phyloP scores from a whole-genome alignment of 2,888 invertebrate species.

The Oscheius sp. region DNA sequence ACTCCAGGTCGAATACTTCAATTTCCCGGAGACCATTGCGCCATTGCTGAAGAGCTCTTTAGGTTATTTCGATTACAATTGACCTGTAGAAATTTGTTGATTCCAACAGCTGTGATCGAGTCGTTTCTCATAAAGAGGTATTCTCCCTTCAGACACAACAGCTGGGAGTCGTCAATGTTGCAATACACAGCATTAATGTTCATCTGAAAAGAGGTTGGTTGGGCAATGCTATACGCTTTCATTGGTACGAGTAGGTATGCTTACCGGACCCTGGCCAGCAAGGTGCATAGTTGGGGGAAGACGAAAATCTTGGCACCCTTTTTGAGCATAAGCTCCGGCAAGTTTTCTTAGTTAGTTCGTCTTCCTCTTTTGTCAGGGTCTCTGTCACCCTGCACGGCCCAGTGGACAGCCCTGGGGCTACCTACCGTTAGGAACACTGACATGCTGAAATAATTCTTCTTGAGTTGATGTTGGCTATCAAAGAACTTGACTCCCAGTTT shows the following conservation, averaged over 20 bases:
- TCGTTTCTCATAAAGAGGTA: neutral
- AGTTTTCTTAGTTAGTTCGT: too few species aligned
- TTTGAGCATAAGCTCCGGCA: too few species aligned
- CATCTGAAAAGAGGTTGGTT: neutral
- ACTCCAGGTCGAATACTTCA: constrained; percentile 3
- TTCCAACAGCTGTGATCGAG: neutral
- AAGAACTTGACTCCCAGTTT: neutral
- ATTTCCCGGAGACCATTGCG: neutral
- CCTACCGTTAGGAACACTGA: neutral
- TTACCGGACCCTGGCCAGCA: too few species aligned
- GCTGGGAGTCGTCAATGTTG: neutral
- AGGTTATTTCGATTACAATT: neutral
- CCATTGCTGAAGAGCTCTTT: constrained; percentile 15
- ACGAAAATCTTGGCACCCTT: too few species aligned
- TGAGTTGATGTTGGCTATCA: neutral
- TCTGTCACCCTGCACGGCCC: too few species aligned
- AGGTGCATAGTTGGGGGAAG: too few species aligned
- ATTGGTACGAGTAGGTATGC: too few species aligned
- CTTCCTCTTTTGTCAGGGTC: too few species aligned
- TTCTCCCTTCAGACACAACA: neutral
- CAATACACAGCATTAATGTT: neutral
- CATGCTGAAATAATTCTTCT: neutral
- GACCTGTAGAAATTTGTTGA: constrained; percentile 10
- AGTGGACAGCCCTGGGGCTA: neutral
- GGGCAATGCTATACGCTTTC: too few species aligned